Conservation (phyloP, 2,888 invertebrate genomes). For the Koerneria pararmatus region DNA sequence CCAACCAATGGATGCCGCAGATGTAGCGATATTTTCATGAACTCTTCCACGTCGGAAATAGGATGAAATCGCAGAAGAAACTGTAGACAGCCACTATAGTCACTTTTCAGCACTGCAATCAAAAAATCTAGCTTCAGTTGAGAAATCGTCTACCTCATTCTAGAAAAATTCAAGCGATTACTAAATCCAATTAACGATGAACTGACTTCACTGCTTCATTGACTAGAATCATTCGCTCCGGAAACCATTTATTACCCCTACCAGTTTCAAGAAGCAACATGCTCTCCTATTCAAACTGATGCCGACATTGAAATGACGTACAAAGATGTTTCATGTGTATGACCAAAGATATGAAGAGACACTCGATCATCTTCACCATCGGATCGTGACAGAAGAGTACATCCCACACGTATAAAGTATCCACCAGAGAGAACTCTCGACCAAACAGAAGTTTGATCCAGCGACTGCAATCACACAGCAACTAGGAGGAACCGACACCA, state of each 20-base stretch:
- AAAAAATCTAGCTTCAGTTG: neutral
- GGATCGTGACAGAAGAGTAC: constrained; percentile 73
- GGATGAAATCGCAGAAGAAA: constrained; percentile 72
- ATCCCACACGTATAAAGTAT: constrained; percentile 77
- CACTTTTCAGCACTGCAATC: constrained; percentile 67
- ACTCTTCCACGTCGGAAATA: constrained; percentile 68
- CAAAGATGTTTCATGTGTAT: constrained; percentile 71
- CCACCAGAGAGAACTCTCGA: constrained; percentile 76
- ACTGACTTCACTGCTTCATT: neutral
- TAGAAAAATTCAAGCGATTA: neutral
- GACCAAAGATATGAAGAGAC: constrained; percentile 75
- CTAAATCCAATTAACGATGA: neutral
- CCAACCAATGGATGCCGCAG: constrained; percentile 63
- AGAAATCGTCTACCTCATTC: neutral
- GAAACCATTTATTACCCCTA: too few relatives aligned
- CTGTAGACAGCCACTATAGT: constrained; percentile 70
- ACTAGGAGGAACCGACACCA: too few relatives aligned
- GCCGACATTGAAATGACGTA: constrained; percentile 63
- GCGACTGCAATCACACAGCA: constrained; percentile 66
- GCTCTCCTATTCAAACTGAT: too few relatives aligned
- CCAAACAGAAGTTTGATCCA: constrained; percentile 81
- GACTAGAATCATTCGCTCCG: neutral
- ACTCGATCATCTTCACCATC: constrained; percentile 67
- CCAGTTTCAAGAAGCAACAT: too few relatives aligned
- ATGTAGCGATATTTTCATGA: constrained; percentile 69